Evolutionary conservation across 2,113 vertebrate genomes (phyloP), one percentile per base, ranked within the genome.

Genomic region (Nycticorax nycticorax): DNA sequence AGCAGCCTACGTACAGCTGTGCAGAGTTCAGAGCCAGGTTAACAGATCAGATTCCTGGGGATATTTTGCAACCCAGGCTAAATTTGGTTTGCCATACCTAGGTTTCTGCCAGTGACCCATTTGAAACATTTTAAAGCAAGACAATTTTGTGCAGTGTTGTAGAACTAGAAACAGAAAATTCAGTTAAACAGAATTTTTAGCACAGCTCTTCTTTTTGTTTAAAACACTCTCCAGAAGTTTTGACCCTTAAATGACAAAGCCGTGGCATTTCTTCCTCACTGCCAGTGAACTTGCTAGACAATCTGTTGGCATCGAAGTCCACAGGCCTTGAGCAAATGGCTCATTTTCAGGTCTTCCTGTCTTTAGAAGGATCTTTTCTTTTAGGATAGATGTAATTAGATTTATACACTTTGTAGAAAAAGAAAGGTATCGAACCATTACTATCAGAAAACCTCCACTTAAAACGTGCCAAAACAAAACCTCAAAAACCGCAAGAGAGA

Each of bases 401-500:
- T 82, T 85, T 39, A 17, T 17, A 59, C 10, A 45, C 35, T 64
- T n/a, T 2, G 7, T 43, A 66, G 24, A 37, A 86, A 67, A 77
- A 75, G 33, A 15, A 78, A 81, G 9, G 26, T 60, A 43, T 19
- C 24, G 62, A 69, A 30, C 14, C 9, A 32, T 35, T 81, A 19
- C 18, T 56, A 5, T 47, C 20, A 82, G 32, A 78, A 93, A 75
- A n/a, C 14, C 10, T 72, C 4, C 22, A 67, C 22, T 68, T 50
- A 53, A 62, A 11, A 30, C 3, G n/a, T 23, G 18, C 11, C 17
- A 14, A 12, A 4, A 53, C 33, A 18, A 0, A 2, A 5, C 10
- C 9, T n/a, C 20, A 56, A 62, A 94, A 87, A 17, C 1, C 12
- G 21, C 18, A n/a, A 30, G 17, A 75, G 12, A 33, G 2, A 4